Base-by-base conservation (phyloP, 2,113 vertebrate species). In the Morone saxatilis region DNA sequence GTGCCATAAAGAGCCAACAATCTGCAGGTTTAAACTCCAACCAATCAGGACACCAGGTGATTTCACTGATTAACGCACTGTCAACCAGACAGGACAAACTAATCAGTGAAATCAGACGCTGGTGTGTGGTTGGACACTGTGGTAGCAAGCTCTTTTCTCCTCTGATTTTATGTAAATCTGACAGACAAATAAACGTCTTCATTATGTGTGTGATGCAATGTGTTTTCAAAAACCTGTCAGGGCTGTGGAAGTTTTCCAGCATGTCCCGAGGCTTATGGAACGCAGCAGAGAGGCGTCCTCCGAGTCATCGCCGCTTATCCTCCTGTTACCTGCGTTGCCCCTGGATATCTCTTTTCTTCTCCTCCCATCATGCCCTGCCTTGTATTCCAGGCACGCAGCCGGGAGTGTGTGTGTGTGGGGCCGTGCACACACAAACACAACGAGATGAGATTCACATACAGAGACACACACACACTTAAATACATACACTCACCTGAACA, bases 301-400 rank as follows among this genome's bases (percentile, higher is more conserved):
- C 38, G 4, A 83, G 54, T 72, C 68, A 20, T 45, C 7, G 7
- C 45, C 12, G 36, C 68, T 78, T 80, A 77, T 80, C 54, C 85
- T 73, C 77, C 67, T 66, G 82, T 87, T 91, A 89, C 89, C 90
- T 86, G 78, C 10, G 89, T 89, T 90, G 90, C 90, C 89, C 87
- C 75, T 87, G 87, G 90, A 81, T 88, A 93, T 74, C 77, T 68
- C 86, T 43, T 50, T 76, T 62, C 71, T 77, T 76, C 76, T 72
- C 43, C 53, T 51, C 50, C 80, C 60, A 74, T 90, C 75, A 61
- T 53, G 74, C 12, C 16, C 36, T 71, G 81, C 72, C 71, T 87
- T 57, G 80, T 76, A 92, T 91, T 86, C 90, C 66, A 73, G 83
- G 73, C 90, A 92, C 76, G 75, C 61, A 72, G 68, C 38, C 31